phyloP scores from a whole-genome alignment of 2,888 invertebrate species.

The Pimpla rufipes region DNA sequence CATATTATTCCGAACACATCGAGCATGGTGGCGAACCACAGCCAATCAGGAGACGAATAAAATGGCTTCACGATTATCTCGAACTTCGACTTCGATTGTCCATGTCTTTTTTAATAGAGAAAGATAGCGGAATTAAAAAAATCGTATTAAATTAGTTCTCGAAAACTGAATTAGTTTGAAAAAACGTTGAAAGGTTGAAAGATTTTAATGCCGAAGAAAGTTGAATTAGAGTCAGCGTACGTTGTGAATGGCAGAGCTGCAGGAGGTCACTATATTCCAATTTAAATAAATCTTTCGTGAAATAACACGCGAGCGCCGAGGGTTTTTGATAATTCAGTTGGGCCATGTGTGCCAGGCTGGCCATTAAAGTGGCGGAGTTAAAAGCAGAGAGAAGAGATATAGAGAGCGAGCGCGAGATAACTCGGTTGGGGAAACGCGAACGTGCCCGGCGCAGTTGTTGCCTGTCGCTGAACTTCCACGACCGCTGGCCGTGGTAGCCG shows the following conservation, averaged over 20 bases:
- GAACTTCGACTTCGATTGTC: too few species aligned
- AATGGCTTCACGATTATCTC: too few species aligned
- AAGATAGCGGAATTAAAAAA: not conserved
- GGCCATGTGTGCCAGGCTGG: not conserved
- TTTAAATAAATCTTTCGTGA: not conserved
- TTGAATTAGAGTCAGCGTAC: not conserved
- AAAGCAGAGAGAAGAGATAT: slow-evolving; percentile 36
- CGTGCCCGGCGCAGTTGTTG: slow-evolving; percentile 48
- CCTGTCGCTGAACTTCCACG: slow-evolving; percentile 58
- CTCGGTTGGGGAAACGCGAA: slow-evolving; percentile 49
- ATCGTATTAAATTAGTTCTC: not conserved
- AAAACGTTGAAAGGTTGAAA: not conserved
- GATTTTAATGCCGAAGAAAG: not conserved
- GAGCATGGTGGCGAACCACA: too few species aligned
- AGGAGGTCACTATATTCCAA: not conserved
- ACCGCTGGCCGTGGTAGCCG: slow-evolving; percentile 47
- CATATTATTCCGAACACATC: too few species aligned
- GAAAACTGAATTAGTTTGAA: too few species aligned
- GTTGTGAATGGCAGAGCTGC: not conserved
- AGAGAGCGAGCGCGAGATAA: slow-evolving; percentile 61
- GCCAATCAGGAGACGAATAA: too few species aligned
- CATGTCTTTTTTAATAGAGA: too few species aligned
- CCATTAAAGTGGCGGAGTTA: slow-evolving; percentile 7
- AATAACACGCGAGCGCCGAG: not conserved
- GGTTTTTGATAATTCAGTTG: slow-evolving; percentile 26